Base-by-base conservation (phyloP, 2,888 invertebrate genomes). In the Pegoplata infirma region DNA sequence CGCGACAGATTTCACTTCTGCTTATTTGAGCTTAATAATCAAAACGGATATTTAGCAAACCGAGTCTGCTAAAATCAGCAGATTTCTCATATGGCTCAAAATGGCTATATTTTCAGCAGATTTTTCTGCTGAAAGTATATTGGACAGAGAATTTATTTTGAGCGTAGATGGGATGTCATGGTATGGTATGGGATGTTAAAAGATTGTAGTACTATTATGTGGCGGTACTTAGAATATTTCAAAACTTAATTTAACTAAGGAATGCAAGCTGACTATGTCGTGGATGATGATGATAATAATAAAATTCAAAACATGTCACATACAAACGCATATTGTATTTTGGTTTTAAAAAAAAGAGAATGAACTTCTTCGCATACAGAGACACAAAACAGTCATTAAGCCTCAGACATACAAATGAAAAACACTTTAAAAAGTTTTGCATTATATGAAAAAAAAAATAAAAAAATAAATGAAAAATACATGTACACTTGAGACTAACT, bases 241-340 rank as follows among this genome's bases (percentile, higher is more conserved):
- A 64, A n/a, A 77, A 64, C 64, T 63, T 51, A 78, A 73, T 68
- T 73, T 56, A 17, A 40, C 14, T n/a, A 56, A 61, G 46, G 49
- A 74, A 78, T 69, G 55, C 51, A 61, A 61, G 36, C 46, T 56
- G 28, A 49, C 21, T 51, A 46, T 59, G 59, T 56, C 25, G 47
- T 53, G 68, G 47, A 51, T 75, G 28, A 66, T 71, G 47, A 66
- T 67, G 59, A 63, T 66, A 59, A 66, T n/a, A 69, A 51, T 6
- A 36, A 64, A 61, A 67, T 68, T 79, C 61, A 79, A 67, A 71
- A 58, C 71, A 76, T 79, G 71, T 74, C 78, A 59, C 36, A 73
- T 46, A 58, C 64, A 73, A 69, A 69, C 40, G 40, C 55, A 63
- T 32, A 40, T 55, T 69, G 58, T 69, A 72, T 36, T 61, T 51